phyloP scores from a whole-genome alignment of 2,113 vertebrate genomes.

The Paralichthys olivaceus region DNA sequence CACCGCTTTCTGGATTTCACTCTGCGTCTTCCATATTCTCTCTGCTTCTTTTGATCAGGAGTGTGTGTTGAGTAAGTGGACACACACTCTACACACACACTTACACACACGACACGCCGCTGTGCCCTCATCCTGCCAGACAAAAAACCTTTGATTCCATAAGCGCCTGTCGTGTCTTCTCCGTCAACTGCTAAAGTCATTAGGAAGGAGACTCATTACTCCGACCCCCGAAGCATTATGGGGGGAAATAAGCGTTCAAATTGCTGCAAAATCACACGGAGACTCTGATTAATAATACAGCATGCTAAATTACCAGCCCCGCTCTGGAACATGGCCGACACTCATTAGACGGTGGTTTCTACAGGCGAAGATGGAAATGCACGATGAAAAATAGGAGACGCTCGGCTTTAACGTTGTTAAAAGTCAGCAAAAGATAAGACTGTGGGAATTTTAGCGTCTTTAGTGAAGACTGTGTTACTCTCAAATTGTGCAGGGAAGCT shows the following conservation, averaged over 20 bases:
- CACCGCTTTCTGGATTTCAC: not conserved
- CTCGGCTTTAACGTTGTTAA: conserved; percentile 26
- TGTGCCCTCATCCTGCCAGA: conserved; percentile 36
- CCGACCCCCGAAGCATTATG: conserved; percentile 62
- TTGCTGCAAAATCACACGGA: conserved; percentile 74
- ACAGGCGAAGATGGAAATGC: conserved; percentile 40
- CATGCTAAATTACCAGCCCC: conserved; percentile 61
- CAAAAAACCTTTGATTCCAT: conserved; percentile 71
- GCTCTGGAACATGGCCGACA: conserved; percentile 44
- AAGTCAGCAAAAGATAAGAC: conserved; percentile 14
- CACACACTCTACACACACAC: conserved; percentile 24
- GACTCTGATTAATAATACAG: conserved; percentile 79
- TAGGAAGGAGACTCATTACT: conserved; percentile 73
- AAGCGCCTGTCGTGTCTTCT: conserved; percentile 62
- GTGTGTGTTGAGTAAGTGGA: conserved; percentile 35
- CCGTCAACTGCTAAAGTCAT: conserved; percentile 69
- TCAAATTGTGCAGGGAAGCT: not conserved
- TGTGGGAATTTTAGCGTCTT: not conserved
- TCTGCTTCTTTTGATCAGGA: conserved; percentile 54
- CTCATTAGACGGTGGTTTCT: conserved; percentile 62
- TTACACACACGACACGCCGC: not conserved
- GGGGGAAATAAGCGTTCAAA: conserved; percentile 72
- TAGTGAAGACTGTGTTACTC: not conserved
- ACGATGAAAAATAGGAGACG: conserved; percentile 36
- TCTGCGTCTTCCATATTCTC: conserved; percentile 23